These are phyloP conservation scores for Halyomorpha halys DNA, from an alignment of 1,140 invertebrate species.

Conservation along the genomic window DNA sequence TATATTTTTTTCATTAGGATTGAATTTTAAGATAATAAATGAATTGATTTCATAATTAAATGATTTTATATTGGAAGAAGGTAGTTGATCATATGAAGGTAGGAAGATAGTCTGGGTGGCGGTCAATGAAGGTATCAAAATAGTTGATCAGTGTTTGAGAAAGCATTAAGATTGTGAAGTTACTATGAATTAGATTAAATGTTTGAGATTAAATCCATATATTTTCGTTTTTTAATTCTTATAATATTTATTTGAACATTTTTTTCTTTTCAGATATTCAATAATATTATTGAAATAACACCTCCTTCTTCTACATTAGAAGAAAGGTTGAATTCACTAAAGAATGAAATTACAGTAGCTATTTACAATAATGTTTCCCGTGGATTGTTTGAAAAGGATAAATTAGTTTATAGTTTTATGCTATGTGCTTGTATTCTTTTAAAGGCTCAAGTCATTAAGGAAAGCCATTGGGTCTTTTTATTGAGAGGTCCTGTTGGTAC, in stretches of 20 bases:
- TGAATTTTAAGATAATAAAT: background rate
- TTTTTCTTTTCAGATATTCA: conserved; percentile 54
- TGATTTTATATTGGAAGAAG: too few species aligned
- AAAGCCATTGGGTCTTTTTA: conserved; percentile 60
- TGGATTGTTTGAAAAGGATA: conserved; percentile 81
- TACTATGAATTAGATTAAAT: too few species aligned
- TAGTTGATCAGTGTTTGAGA: too few species aligned
- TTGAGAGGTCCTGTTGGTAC: conserved; percentile 48
- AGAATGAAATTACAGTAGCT: conserved; percentile 63
- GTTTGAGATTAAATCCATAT: too few species aligned
- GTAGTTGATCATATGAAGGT: too few species aligned
- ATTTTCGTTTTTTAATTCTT: too few species aligned
- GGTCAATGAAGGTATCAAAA: too few species aligned
- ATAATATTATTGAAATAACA: conserved; percentile 56
- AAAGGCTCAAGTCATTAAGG: conserved; percentile 44
- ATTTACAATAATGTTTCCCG: conserved; percentile 81
- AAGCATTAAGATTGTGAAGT: too few species aligned
- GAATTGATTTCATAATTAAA: too few species aligned
- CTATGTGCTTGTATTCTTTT: conserved; percentile 63
- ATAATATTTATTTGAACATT: background rate
- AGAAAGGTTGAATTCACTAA: conserved; percentile 52
- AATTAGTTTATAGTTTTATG: conserved; percentile 79
- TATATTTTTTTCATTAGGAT: background rate
- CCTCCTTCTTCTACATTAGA: conserved; percentile 53
- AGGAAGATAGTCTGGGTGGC: too few species aligned